A percentile compares a stretch with the other conserved stretches of the same genome.
Conservation (phyloP, 2,797 vertebrate genomes). For the Sebastes miniatus region DNA sequence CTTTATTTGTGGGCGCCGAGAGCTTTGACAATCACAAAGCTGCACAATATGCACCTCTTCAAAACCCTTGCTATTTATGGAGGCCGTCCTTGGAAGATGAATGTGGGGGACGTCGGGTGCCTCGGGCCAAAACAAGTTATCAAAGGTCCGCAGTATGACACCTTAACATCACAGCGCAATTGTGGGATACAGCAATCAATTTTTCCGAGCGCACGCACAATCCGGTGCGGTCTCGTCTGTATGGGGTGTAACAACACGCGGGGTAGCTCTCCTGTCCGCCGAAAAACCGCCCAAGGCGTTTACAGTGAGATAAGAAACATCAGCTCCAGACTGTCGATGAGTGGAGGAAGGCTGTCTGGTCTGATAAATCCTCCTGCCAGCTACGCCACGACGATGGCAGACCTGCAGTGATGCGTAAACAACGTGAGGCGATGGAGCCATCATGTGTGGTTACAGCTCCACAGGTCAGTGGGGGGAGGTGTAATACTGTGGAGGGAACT, state of each 20-base stretch:
- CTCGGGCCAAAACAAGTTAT: conserved; percentile 61
- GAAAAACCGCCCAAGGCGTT: conserved; percentile 34
- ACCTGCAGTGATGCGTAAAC: conserved; percentile 16
- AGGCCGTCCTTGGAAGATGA: conserved; percentile 45
- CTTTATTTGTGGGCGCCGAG: conserved; percentile 15
- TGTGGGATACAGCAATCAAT: conserved; percentile 63
- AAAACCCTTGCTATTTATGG: conserved; percentile 39
- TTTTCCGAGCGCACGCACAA: conserved; percentile 44
- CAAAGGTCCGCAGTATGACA: conserved; percentile 53
- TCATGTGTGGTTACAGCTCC: conserved; percentile 12
- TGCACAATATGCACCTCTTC: conserved; percentile 28
- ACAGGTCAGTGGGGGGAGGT: conserved; percentile 24
- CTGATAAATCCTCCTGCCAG: conserved; percentile 40
- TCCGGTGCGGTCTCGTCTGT: conserved; percentile 34
- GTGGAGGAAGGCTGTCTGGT: conserved; percentile 57
- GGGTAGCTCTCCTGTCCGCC: conserved; percentile 41
- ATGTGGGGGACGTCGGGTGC: conserved; percentile 45
- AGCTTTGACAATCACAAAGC: conserved; percentile 31
- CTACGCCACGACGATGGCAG: background rate
- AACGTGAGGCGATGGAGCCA: conserved; percentile 16
- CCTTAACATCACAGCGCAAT: conserved; percentile 53
- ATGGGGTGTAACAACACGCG: conserved; percentile 19
- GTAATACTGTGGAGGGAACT: background rate
- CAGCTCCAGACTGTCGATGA: conserved; percentile 44
- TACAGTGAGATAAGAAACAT: conserved; percentile 59